These are phyloP conservation scores for Catostomus latipinnis DNA, from an alignment of 2,797 vertebrate species.

Conservation along the genomic window DNA sequence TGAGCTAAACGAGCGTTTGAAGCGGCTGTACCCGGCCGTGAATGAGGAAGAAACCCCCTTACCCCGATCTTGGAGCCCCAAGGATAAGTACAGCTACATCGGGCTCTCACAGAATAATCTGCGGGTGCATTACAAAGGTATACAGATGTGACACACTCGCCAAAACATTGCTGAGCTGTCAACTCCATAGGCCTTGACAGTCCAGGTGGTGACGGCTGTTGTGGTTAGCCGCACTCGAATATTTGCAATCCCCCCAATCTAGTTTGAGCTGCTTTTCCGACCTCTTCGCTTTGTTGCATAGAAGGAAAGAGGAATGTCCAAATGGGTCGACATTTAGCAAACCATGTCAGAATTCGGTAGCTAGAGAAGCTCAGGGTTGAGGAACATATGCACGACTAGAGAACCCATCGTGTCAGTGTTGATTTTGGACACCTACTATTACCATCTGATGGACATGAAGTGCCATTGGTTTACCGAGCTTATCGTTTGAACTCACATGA, in stretches of 20 bases:
- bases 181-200: slow-evolving; percentile 61
- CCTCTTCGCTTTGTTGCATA: slow-evolving; percentile 78
- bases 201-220: slow-evolving; percentile 60
- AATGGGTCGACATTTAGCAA: slow-evolving; percentile 69
- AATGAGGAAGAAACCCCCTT: slow-evolving; percentile 96
- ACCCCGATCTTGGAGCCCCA: slow-evolving; percentile 97
- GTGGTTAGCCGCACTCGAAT: slow-evolving; percentile 50
- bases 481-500: not conserved
- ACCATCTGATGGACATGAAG: slow-evolving; percentile 3
- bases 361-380: slow-evolving; percentile 33
- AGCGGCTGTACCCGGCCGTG: slow-evolving; percentile 93
- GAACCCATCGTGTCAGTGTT: not conserved
- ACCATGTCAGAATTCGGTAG: slow-evolving; percentile 62
- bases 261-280: slow-evolving; percentile 77
- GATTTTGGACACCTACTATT: slow-evolving; percentile 10
- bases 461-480: slow-evolving; percentile 27
- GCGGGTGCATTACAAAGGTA: slow-evolving; percentile 99
- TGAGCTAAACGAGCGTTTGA: slow-evolving; percentile 89
- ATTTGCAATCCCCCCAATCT: slow-evolving; percentile 65
- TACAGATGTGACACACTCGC: slow-evolving; percentile 58
- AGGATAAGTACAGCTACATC: slow-evolving; percentile 99
- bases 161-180: slow-evolving; percentile 64
- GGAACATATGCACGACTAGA: not conserved
- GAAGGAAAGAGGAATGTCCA: slow-evolving; percentile 69
- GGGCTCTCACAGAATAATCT: slow-evolving; percentile 98